Evolutionary conservation across 2,797 vertebrate genomes (phyloP), one percentile per base, ranked within the genome.

Genomic region (Sebastes reedi): DNA sequence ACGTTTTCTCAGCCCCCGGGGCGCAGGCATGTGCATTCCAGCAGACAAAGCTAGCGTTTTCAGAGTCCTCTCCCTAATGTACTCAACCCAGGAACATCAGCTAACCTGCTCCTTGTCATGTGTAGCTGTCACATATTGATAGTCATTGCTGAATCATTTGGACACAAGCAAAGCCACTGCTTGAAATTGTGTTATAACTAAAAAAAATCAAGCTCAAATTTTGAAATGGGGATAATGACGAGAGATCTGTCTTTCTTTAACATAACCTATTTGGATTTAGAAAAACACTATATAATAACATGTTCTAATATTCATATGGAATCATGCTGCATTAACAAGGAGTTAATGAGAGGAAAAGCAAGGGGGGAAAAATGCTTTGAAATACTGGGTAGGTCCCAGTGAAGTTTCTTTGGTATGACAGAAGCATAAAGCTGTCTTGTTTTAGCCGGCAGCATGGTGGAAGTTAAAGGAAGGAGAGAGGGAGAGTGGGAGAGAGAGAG

Each of bases 11-110:
- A 93, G 91, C 91, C 94, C 95, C 90, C 71, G 80, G 88, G 96
- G 94, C 90, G 67, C 89, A 87, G 66, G 80, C 92, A 94, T 95
- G 91, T 94, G 93, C 95, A 96, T 96, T 96, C 95, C 95, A 95
- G 86, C 90, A 93, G 84, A 95, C 94, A 95, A 92, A 95, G 93
- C 93, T 94, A 87, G 93, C 90, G 91, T 94, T 95, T 94, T 93
- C 87, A 93, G 75, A 91, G 84, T 83, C 92, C 77, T 92, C 87
- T 87, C 54, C 85, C 66, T 73, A 67, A 87, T 85, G 72, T 86
- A 74, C 84, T 88, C 62, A 75, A 75, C 61, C 46, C 25, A 24
- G 67, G 72, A 90, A 83, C 39, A 72, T 74, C 67, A 73, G 64
- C 73, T 73, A 71, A 86, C 87, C 88, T 81, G 72, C 70, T 77